phyloP scores from a whole-genome alignment of 2,888 invertebrate genomes.

The Tetheella fluctuosa region DNA sequence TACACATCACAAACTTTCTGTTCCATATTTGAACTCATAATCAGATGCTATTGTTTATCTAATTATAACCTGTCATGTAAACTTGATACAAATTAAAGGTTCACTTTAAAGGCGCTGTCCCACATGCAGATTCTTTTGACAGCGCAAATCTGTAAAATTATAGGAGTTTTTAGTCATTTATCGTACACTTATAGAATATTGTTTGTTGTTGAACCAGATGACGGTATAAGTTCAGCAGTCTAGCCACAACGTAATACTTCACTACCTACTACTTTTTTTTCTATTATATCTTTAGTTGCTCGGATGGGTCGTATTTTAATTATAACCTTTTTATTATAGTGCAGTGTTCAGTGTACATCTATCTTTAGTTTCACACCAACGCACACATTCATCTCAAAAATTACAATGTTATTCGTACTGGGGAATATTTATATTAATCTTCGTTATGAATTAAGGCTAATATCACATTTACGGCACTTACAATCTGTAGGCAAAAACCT shows the following conservation, averaged over 20 bases:
- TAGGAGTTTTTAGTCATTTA: too few species aligned
- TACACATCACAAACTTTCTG: slow-evolving; percentile 50
- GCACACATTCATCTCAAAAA: slow-evolving; percentile 47
- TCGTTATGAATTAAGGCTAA: not conserved
- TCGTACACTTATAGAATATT: too few species aligned
- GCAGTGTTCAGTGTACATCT: not conserved
- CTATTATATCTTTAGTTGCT: too few species aligned
- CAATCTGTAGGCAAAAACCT: too few species aligned
- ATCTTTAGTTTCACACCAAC: slow-evolving; percentile 49
- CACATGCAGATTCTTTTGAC: not conserved
- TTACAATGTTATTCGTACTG: slow-evolving; percentile 32
- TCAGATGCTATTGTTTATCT: slow-evolving; percentile 68
- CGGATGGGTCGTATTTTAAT: too few species aligned
- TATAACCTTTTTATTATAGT: not conserved
- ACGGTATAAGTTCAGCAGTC: too few species aligned
- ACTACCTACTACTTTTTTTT: too few species aligned
- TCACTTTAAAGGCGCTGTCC: slow-evolving; percentile 32
- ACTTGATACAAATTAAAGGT: slow-evolving; percentile 54
- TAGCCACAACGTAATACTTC: too few species aligned
- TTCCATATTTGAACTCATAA: slow-evolving; percentile 58
- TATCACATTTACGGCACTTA: too few species aligned
- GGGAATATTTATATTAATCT: not conserved
- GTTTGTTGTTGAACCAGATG: too few species aligned
- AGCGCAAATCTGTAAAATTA: not conserved
- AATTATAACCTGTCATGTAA: slow-evolving; percentile 61